Base-by-base conservation (phyloP, 2,113 vertebrate species). In the Anseranas semipalmata region DNA sequence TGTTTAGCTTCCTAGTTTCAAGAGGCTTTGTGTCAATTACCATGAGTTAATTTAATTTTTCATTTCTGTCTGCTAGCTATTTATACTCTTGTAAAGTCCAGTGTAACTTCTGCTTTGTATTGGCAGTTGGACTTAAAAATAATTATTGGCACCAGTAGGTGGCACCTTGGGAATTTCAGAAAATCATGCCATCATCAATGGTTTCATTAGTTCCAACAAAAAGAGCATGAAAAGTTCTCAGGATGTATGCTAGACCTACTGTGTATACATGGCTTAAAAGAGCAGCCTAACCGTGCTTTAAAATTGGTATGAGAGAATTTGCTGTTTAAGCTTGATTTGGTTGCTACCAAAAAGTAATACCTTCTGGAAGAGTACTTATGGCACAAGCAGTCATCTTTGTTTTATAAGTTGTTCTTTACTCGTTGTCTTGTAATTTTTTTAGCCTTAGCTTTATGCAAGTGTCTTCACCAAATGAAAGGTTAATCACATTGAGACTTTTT, bases 111-210 rank as follows among this genome's bases (percentile, higher is more conserved):
- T 78, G 41, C 75, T 63, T 52, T 32, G 10, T 77, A 37, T 52
- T 88, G 76, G 85, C 37, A 58, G 5, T 45, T 80, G 28, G 71
- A 46, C 30, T 77, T 70, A 92, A 92, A 85, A 89, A 89, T 95
- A 79, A 76, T 59, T 53, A 14, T 59, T 85, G 67, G 45, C 63
- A 82, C 90, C 94, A 93, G 93, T 72, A 92, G 96, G 76, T 95
- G 92, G 85, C 94, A 90, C 56, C 85, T 96, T 50, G 89, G 76
- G 89, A 80, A 85, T 91, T 93, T 50, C 76, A 70, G 73, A 81
- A 80, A 93, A 77, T 41, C 70, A 19, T 56, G 5, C 28, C 50
- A 22, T 82, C 81, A 37, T 80, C 85, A 22, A 3, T 91, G 76
- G 66, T 79, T 75, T 92, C 73, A 94, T 92, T 62, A 91, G 13